Base-by-base conservation (phyloP, 2,797 vertebrate genomes). In the Silurus aristotelis region DNA sequence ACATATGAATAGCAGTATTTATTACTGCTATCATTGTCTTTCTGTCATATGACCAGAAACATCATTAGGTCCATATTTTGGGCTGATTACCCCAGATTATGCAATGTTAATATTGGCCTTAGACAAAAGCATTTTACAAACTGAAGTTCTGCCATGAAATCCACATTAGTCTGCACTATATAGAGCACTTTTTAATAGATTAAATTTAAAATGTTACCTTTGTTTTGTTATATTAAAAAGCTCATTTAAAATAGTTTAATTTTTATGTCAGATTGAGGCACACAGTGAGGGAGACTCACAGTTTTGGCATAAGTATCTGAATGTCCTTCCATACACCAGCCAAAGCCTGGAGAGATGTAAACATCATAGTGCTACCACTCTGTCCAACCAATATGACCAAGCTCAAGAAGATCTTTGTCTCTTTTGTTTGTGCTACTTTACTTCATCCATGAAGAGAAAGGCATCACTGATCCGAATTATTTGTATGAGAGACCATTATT, bases 261-360 rank as follows among this genome's bases (percentile, higher is more conserved):
- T 17, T 56, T 56, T 55, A 20, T 25, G 2, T 81, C 9, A 19
- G 46, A 13, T 14, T 66, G 22, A 55, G n/a, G 14, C n/a, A 81
- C 63, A 81, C 5, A 56, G 46, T 38, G 6, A 56, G 48, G 48
- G 27, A 70, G 52, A 38, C 46, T 55, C 19, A 22, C 22, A 48
- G 61, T 20, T 43, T 70, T 82, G 52, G 64, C 17, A 22, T 4
- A 52, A 27, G 8, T 27, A 80, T 67, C 6, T 61, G 22, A 67
- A 67, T 81, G 63, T 55, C 46, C 79, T 81, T 70, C 64, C 38
- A 25, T 56, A 70, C 1, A 22, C 48, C 64, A 70, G 80, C 64
- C 52, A 82, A 82, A 27, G 52, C 27, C 27, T 80, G 63, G 19
- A 61, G 27, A 43, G 17, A 66, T 10, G 52, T 20, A 38, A 73